Evolutionary conservation across 2,888 invertebrate genomes (phyloP).

Genomic region (Didymodactylos carnosus): DNA sequence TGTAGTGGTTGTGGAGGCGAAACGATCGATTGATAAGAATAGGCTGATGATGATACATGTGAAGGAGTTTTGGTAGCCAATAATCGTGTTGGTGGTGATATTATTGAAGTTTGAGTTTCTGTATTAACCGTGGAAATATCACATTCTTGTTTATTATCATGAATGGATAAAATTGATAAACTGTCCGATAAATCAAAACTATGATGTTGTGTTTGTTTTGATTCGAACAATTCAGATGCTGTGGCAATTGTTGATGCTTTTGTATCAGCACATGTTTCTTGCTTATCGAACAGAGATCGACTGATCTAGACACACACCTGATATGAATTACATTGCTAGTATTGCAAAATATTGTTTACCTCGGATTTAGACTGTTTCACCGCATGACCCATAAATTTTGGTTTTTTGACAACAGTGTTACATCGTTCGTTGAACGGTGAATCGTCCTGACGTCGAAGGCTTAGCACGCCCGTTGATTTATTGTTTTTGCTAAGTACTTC

Average conservation of each 20-base stretch:
- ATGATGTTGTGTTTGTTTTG: not conserved
- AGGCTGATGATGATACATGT: not conserved
- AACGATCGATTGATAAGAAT: no score
- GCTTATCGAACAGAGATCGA: not conserved
- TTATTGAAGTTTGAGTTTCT: not conserved
- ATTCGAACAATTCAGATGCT: not conserved
- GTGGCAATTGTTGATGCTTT: not conserved
- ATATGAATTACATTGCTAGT: no score
- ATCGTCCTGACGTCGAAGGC: not conserved
- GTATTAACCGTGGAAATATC: not conserved
- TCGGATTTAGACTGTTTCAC: no score
- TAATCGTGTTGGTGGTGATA: not conserved
- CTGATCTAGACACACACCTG: not conserved
- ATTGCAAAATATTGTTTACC: no score
- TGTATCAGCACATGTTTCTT: not conserved
- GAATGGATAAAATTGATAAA: not conserved
- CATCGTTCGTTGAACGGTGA: not conserved
- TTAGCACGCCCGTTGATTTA: not conserved
- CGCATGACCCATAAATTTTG: not conserved
- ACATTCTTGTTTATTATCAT: not conserved
- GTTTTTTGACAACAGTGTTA: not conserved
- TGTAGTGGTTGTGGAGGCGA: not conserved
- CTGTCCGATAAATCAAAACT: not conserved
- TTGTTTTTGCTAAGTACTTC: no score
- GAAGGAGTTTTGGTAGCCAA: not conserved